Evolutionary conservation across 2,113 vertebrate species (phyloP), one percentile per base, ranked within the genome.

Genomic region (Calidris pygmaea): DNA sequence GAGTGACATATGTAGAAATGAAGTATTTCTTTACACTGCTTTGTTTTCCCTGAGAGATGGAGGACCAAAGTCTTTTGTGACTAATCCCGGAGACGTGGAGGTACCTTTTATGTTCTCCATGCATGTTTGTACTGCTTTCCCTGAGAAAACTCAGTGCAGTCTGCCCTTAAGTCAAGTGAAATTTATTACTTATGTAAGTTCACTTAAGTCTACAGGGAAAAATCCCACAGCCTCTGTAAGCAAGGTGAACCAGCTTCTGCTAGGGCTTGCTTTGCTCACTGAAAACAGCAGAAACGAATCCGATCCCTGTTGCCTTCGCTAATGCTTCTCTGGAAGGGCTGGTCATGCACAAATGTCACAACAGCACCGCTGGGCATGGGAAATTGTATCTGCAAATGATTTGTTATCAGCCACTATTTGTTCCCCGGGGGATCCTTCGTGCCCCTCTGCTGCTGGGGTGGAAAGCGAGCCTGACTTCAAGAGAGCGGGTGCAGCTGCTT

Each of bases 391-490:
- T 82, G 24, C 23, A 73, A 76, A 68, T 0, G 3, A 72, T 68
- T 82, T 83, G 24, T 35, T 35, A 27, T 20, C 67, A 73, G 16
- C 6, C 18, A 30, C 12, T 17, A 6, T 10, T 62, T 80, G 5
- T 6, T 93, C 10, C 10, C 58, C 53, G 24, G 34, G 45, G 7
- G 8, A 56, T 39, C 20, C 3, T 52, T 66, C 0, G 0, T 35
- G 10, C 5, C 24, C 14, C 5, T 1, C 9, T 30, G 7, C 16
- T 65, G 24, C 22, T 18, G 26, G 10, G 13, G 30, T 12, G 13
- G 20, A 45, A 41, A 14, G 7, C 0, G 0, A 3, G 0, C 6
- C 26, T 14, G 18, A 2, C 2, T 37, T 50, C 2, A 23, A n/a
- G 35, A 76, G 7, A 6, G 17, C 30, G 3, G 0, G 0, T 3